These are phyloP conservation scores for Clostera curtula DNA, from an alignment of 2,888 invertebrate species.

Conservation along the genomic window DNA sequence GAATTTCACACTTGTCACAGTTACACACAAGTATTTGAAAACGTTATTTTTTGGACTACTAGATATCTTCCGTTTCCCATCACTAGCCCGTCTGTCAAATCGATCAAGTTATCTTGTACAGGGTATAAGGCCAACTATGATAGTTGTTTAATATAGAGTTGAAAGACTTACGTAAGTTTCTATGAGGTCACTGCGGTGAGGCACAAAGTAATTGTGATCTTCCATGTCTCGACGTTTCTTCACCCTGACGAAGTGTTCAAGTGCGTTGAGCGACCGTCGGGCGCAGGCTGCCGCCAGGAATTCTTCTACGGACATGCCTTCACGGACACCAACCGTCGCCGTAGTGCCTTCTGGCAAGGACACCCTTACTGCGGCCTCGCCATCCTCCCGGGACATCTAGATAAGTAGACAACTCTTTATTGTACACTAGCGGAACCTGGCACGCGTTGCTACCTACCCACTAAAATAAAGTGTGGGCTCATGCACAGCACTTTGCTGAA, in stretches of 20 bases:
- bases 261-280: conserved; percentile 92
- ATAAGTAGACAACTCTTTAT: too few relatives aligned
- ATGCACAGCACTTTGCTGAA: too few relatives aligned
- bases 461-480: too few relatives aligned
- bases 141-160: neutral
- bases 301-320: conserved; percentile 96
- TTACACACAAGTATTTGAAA: too few relatives aligned
- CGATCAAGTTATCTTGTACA: too few relatives aligned
- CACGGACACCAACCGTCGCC: conserved; percentile 90
- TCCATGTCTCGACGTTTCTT: conserved; percentile 96
- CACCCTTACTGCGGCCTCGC: conserved; percentile 92
- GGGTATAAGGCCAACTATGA: neutral
- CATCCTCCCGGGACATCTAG: conserved; percentile 90
- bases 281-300: conserved; percentile 94
- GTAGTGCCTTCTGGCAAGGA: conserved; percentile 89
- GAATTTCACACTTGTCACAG: too few relatives aligned
- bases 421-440: too few relatives aligned
- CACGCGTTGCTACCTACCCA: too few relatives aligned
- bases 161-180: conserved; percentile 93
- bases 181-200: conserved; percentile 94
- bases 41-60: too few relatives aligned
- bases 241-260: conserved; percentile 96
- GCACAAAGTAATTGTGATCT: conserved; percentile 97
- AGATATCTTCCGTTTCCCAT: too few relatives aligned
- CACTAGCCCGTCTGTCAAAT: too few relatives aligned